A percentile compares a stretch with the other conserved stretches of the same genome.
Evolutionary conservation across 2,888 invertebrate species (phyloP).

Genomic region (Andrena fulva): DNA sequence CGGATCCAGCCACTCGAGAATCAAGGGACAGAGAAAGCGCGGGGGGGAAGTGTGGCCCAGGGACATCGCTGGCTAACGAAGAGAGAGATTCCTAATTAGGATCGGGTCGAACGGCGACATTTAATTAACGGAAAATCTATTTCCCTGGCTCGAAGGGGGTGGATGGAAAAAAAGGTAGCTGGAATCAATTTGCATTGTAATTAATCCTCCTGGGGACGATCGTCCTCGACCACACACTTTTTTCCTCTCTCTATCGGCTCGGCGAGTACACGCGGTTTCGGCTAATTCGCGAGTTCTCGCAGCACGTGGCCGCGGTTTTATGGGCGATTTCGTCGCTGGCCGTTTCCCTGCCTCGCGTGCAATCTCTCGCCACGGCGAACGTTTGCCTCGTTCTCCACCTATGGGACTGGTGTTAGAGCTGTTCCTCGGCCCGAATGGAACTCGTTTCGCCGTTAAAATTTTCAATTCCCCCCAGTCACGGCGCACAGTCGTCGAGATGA

Average conservation of each 20-base stretch:
- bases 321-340: background rate
- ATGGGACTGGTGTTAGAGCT: background rate
- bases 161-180: conserved; percentile 14
- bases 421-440: background rate
- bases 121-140: conserved; percentile 66
- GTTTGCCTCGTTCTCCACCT: background rate
- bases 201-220: conserved; percentile 38
- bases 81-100: conserved; percentile 62
- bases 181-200: conserved; percentile 62
- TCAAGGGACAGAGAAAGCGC: background rate
- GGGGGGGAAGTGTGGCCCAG: background rate
- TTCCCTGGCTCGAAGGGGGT: conserved; percentile 17
- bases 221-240: conserved; percentile 21
- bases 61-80: conserved; percentile 39
- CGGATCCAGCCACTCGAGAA: conserved; percentile 17
- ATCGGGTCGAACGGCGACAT: conserved; percentile 55
- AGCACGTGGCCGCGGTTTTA: background rate
- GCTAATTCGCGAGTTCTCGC: background rate
- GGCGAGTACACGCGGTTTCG: background rate
- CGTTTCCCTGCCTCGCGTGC: background rate
- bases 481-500: background rate
- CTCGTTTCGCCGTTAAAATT: conserved; percentile 12
- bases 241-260: background rate
- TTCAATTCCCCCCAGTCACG: background rate
- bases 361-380: background rate